Conservation (phyloP, 2,888 invertebrate species). For the Nasonovia ribisnigri region DNA sequence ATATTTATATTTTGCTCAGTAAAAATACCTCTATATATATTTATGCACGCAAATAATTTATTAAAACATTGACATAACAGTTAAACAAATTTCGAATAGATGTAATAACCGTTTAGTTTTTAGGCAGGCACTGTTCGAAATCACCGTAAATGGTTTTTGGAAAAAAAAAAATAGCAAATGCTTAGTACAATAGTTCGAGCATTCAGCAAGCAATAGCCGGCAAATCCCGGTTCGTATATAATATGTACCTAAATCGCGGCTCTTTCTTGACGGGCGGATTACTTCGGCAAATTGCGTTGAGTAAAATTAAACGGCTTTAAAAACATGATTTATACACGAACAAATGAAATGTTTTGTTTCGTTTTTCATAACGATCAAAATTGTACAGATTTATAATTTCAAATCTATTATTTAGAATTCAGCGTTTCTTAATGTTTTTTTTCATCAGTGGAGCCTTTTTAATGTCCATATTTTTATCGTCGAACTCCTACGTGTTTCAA, state of each 20-base stretch:
- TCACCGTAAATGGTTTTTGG: background rate
- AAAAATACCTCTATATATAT: background rate
- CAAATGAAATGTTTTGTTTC: background rate
- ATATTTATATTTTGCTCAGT: background rate
- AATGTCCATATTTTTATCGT: background rate
- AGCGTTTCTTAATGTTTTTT: background rate
- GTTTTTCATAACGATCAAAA: background rate
- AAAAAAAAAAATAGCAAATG: background rate
- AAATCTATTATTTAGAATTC: background rate
- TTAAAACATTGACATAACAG: background rate
- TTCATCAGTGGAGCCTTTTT: background rate
- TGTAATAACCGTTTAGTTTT: background rate
- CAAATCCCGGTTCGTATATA: background rate
- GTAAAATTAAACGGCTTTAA: background rate
- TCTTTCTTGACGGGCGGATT: background rate
- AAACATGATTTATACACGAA: background rate
- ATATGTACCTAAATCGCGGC: background rate
- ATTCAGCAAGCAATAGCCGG: background rate
- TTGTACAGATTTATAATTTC: background rate
- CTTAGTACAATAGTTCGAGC: no score
- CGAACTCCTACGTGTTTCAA: background rate
- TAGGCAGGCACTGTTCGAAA: no score
- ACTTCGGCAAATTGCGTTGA: background rate
- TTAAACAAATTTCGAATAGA: background rate
- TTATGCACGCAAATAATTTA: background rate